These are phyloP conservation scores for silkworm (Bombyx mori) DNA, from an alignment of 1,140 invertebrate species.

Conservation along the genomic window DNA sequence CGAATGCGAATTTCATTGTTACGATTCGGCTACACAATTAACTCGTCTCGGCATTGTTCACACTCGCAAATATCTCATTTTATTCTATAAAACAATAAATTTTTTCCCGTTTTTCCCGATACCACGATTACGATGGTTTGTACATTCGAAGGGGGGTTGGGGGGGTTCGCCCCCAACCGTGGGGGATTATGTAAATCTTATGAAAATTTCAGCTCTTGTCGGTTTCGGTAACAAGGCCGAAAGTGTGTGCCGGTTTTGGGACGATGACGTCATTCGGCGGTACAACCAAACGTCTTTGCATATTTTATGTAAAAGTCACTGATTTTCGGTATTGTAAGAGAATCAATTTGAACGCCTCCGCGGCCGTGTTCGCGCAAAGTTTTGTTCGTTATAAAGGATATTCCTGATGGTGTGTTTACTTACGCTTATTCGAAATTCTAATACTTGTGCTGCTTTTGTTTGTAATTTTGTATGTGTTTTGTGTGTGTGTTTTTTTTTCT, in stretches of 20 bases:
- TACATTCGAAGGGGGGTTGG: neutral
- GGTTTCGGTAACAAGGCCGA: conserved; percentile 6
- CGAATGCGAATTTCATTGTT: neutral
- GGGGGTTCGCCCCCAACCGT: conserved; percentile 4
- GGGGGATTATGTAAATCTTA: conserved; percentile 53
- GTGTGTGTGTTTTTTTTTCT: no score
- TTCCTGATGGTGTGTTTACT: no score
- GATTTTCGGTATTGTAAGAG: no score
- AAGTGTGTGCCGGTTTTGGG: conserved; percentile 11
- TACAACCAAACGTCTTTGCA: conserved; percentile 15
- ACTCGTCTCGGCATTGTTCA: neutral
- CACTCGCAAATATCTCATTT: no score
- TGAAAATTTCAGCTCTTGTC: conserved; percentile 37
- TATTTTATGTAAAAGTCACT: no score
- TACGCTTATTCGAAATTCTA: no score
- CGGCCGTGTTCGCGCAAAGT: no score
- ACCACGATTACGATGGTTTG: conserved; percentile 22
- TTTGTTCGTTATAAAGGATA: no score
- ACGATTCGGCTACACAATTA: neutral
- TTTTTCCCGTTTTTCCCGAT: conserved; percentile 7
- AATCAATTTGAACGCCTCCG: no score
- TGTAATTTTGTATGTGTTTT: no score
- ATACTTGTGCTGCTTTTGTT: no score
- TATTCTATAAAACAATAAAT: no score
- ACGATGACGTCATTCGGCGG: conserved; percentile 16